A percentile compares a stretch with the other conserved stretches of the same genome.
Conservation (phyloP, 2,888 invertebrate species). For the Agapetus fuscipes region DNA sequence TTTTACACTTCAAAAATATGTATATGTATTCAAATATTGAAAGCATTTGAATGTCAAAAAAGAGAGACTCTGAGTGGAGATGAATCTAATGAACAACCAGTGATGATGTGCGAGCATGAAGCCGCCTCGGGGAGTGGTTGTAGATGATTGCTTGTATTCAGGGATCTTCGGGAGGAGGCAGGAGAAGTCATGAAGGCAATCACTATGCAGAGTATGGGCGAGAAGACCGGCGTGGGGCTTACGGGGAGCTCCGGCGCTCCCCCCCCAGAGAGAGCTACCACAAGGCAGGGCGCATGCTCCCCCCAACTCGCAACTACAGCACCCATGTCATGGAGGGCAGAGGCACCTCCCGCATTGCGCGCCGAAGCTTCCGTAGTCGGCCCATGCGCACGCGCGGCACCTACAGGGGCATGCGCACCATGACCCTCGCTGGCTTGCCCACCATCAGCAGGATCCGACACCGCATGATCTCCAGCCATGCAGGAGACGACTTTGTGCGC, state of each 20-base stretch:
- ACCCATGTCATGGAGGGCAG: conserved; percentile 27
- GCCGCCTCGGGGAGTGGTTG: conserved; percentile 3
- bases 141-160: conserved; percentile 37
- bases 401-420: conserved; percentile 47
- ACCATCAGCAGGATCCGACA: not conserved
- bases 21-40: too few relatives aligned
- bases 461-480: too few relatives aligned
- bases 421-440: conserved; percentile 31
- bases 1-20: too few relatives aligned
- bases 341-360: conserved; percentile 38
- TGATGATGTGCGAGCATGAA: too few relatives aligned
- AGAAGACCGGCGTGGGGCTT: conserved; percentile 44
- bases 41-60: too few relatives aligned
- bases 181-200: conserved; percentile 48
- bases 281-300: conserved; percentile 36
- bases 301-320: conserved; percentile 35
- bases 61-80: too few relatives aligned
- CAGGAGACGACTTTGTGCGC: too few relatives aligned
- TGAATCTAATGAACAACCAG: too few relatives aligned
- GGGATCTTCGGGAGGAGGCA: conserved; percentile 45
- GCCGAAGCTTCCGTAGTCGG: conserved; percentile 45
- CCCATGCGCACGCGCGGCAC: conserved; percentile 44
- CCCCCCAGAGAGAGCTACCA: conserved; percentile 36
- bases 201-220: conserved; percentile 47
- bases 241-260: conserved; percentile 46